A percentile compares a stretch with the other conserved stretches of the same genome.
phyloP scores from a whole-genome alignment of 2,888 invertebrate genomes.

The Drosophila stalkeri region DNA sequence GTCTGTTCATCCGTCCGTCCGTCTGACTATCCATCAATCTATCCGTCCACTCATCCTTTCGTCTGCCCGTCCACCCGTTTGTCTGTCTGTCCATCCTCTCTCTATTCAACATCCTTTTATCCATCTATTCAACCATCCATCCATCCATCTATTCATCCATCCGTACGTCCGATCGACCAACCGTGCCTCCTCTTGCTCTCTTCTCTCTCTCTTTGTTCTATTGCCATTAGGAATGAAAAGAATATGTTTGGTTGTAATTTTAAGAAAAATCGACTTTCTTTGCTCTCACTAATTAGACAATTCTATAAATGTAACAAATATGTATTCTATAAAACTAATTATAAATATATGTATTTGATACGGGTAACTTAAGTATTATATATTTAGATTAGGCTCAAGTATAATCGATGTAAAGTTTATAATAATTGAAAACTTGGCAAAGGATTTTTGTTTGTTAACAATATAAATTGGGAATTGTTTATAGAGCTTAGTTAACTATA shows the following conservation, averaged over 20 bases:
- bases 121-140: no score
- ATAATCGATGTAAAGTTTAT: neutral
- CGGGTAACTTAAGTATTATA: conserved; percentile 25
- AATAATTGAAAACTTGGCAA: conserved; percentile 36
- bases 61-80: no score
- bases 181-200: no score
- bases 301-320: conserved; percentile 17
- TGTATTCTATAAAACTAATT: conserved; percentile 3
- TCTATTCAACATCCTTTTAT: no score
- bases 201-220: neutral
- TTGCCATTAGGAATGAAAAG: neutral
- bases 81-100: neutral
- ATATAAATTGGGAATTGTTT: conserved; percentile 17
- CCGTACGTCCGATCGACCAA: no score
- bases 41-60: no score
- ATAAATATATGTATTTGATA: conserved; percentile 26
- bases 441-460: neutral
- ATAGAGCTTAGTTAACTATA: conserved; percentile 8
- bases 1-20: no score
- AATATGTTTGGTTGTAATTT: neutral
- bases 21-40: no score
- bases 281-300: neutral
- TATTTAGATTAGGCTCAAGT: neutral
- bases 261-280: neutral
- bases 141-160: no score